These are phyloP conservation scores for Motacilla alba DNA, from an alignment of 2,113 vertebrate species.

Conservation along the genomic window DNA sequence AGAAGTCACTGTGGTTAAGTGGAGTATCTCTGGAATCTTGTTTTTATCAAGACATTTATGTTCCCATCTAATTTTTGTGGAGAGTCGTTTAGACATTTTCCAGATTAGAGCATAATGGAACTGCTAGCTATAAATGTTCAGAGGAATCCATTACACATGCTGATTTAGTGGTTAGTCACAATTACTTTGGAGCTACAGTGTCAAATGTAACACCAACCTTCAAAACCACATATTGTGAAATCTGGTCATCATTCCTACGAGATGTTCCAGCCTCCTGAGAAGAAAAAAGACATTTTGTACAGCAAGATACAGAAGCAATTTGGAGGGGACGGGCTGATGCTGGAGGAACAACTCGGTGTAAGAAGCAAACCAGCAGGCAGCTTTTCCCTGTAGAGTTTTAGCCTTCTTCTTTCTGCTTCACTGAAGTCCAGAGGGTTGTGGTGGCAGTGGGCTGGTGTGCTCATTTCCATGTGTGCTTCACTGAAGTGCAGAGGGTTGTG, in stretches of 20 bases:
- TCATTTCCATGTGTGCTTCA: neutral
- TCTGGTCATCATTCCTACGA: neutral
- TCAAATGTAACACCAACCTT: slow-evolving; percentile 33
- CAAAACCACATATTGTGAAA: neutral
- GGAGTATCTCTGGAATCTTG: slow-evolving; percentile 28
- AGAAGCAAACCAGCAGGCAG: neutral
- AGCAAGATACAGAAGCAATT: neutral
- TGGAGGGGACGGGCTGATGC: neutral
- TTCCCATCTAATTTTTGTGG: slow-evolving; percentile 51
- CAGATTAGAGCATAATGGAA: slow-evolving; percentile 56
- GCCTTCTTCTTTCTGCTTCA: neutral
- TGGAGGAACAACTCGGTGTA: neutral
- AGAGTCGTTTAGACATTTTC: slow-evolving; percentile 34
- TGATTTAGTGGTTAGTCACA: slow-evolving; percentile 59
- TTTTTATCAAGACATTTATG: slow-evolving; percentile 47
- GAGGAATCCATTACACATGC: slow-evolving; percentile 35
- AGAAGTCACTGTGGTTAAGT: slow-evolving; percentile 29
- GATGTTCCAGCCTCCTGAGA: neutral
- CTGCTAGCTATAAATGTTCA: slow-evolving; percentile 21
- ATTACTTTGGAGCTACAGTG: slow-evolving; percentile 34
- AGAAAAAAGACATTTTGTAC: neutral
- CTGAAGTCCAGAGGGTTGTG: neutral
- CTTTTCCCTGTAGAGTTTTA: neutral
- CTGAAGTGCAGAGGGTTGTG: neutral
- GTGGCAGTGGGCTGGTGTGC: neutral